These are phyloP conservation scores for Brachyhypopomus gauderio DNA, from an alignment of 2,113 vertebrate genomes.

Conservation along the genomic window DNA sequence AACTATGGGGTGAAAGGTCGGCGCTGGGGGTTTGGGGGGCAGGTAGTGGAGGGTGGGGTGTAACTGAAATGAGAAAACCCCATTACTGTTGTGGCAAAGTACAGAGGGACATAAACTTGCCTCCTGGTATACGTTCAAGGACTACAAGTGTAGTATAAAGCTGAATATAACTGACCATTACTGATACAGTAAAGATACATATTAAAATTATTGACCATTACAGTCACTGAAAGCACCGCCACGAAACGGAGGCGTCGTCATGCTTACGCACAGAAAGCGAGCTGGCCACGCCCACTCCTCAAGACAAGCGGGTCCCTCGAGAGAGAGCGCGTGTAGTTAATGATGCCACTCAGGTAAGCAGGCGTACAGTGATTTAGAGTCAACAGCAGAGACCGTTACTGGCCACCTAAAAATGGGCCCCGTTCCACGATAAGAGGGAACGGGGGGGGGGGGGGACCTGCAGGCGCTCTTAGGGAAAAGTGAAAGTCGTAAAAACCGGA, in stretches of 20 bases:
- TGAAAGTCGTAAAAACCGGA: neutral
- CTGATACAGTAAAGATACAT: neutral
- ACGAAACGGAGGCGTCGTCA: neutral
- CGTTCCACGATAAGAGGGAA: conserved; percentile 10
- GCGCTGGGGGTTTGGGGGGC: neutral
- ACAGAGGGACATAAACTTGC: neutral
- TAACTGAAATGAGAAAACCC: neutral
- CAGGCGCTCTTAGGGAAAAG: neutral
- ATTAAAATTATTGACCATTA: no score
- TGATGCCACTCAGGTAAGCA: conserved; percentile 45
- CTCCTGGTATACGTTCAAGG: no score
- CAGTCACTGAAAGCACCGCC: no score
- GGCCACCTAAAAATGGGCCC: conserved; percentile 10
- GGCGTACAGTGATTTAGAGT: conserved; percentile 52
- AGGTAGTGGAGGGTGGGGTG: neutral
- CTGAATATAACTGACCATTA: neutral
- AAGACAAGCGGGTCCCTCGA: conserved; percentile 45
- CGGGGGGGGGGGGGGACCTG: neutral
- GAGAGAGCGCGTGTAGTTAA: conserved; percentile 49
- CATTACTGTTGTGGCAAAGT: neutral
- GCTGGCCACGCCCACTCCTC: neutral
- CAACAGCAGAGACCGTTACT: conserved; percentile 36
- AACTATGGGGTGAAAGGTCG: conserved; percentile 44
- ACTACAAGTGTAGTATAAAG: no score
- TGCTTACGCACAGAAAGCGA: neutral